Conservation (phyloP, 2,797 vertebrate species). For the Onychomys arenicola region DNA sequence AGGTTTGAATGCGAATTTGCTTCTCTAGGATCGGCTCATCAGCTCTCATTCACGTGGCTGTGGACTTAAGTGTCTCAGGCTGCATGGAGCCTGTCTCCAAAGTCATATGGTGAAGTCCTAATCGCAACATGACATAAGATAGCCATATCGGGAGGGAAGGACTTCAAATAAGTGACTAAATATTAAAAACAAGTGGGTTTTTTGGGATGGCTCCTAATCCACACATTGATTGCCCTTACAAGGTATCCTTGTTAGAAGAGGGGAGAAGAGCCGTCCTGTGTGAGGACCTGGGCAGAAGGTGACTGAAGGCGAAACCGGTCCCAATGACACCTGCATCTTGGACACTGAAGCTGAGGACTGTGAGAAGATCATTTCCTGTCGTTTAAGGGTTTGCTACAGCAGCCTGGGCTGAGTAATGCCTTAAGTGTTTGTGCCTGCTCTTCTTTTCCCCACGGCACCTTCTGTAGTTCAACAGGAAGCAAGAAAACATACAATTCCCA, state of each 20-base stretch:
- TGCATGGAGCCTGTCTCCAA: neutral
- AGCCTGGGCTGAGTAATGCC: neutral
- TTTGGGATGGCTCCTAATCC: neutral
- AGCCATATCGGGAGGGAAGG: neutral
- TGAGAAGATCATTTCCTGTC: neutral
- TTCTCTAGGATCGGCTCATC: neutral
- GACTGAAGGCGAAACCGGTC: neutral
- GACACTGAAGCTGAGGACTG: neutral
- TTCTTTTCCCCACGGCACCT: neutral
- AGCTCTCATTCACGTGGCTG: neutral
- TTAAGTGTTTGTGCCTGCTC: accelerated
- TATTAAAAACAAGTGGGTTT: neutral
- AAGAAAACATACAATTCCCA: neutral
- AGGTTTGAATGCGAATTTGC: neutral
- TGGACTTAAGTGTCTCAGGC: neutral
- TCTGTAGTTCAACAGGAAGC: neutral
- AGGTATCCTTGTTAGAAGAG: neutral
- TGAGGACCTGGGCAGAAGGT: neutral
- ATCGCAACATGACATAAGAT: neutral
- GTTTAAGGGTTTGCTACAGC: neutral
- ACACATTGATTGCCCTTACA: neutral
- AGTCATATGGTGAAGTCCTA: neutral
- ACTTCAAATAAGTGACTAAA: neutral
- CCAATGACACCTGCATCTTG: neutral
- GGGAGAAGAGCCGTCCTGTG: accelerated